These are phyloP conservation scores for Colletes latitarsis DNA, from an alignment of 1,140 invertebrate genomes.

Conservation along the genomic window DNA sequence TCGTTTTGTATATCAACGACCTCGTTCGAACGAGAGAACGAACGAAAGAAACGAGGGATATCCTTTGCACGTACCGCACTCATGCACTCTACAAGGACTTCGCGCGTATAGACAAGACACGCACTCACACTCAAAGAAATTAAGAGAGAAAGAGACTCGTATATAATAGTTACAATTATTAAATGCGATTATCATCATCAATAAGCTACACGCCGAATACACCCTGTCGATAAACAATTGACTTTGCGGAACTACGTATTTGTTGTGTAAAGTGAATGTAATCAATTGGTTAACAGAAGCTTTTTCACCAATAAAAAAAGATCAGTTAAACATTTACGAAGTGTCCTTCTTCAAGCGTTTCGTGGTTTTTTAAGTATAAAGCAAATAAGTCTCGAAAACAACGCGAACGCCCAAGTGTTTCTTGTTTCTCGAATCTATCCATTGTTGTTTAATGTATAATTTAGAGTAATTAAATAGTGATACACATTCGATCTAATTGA, in stretches of 20 bases:
- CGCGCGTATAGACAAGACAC: conserved; percentile 20
- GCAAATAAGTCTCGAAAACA: no score
- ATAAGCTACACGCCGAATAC: conserved; percentile 41
- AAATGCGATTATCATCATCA: conserved; percentile 42
- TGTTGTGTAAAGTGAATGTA: conserved; percentile 76
- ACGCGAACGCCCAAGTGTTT: neutral
- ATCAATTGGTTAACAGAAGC: conserved; percentile 74
- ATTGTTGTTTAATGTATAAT: conserved; percentile 37
- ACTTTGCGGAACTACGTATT: conserved; percentile 63
- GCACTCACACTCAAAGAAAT: conserved; percentile 29
- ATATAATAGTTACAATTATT: conserved; percentile 32
- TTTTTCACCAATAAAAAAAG: conserved; percentile 78
- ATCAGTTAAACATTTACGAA: conserved; percentile 71
- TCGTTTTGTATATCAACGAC: conserved; percentile 34
- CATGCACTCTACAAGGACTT: conserved; percentile 20
- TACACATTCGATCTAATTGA: conserved; percentile 22
- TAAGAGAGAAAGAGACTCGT: conserved; percentile 46
- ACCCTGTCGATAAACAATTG: conserved; percentile 43
- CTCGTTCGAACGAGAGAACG: conserved; percentile 5
- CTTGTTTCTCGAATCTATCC: conserved; percentile 24
- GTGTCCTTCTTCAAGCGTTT: conserved; percentile 44
- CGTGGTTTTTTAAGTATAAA: conserved; percentile 27
- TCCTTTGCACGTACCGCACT: conserved; percentile 17
- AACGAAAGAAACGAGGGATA: neutral
- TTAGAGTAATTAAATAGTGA: conserved; percentile 14